Conservation (phyloP, 2,797 vertebrate genomes). For the Betta splendens region DNA sequence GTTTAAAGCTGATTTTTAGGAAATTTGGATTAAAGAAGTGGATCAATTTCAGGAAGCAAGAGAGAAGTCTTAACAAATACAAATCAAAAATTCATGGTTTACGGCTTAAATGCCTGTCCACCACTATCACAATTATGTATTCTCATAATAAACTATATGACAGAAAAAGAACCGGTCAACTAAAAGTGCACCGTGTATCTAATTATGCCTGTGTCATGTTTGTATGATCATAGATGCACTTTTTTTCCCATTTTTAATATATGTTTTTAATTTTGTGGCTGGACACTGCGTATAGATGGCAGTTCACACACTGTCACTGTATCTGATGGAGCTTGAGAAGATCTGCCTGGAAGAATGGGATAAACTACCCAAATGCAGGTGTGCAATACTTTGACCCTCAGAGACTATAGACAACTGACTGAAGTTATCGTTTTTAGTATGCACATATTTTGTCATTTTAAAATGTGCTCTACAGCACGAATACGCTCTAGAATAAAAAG, state of each 20-base stretch:
- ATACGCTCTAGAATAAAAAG: too few species aligned
- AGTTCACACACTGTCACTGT: neutral
- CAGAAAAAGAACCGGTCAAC: too few species aligned
- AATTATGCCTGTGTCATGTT: neutral
- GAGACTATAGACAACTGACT: too few species aligned
- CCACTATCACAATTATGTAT: too few species aligned
- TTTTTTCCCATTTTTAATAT: too few species aligned
- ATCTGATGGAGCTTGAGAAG: neutral
- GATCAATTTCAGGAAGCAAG: neutral
- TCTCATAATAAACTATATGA: too few species aligned
- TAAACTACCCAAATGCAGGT: neutral
- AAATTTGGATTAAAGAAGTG: neutral
- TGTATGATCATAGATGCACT: neutral
- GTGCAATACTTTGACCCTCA: neutral
- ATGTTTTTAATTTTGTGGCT: neutral
- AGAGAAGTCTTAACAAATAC: neutral
- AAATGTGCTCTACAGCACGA: too few species aligned
- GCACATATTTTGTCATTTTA: too few species aligned
- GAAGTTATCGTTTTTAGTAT: too few species aligned
- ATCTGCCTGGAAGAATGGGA: neutral
- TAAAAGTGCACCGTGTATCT: too few species aligned
- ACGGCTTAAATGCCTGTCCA: too few species aligned
- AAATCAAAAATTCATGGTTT: too few species aligned
- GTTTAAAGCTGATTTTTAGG: neutral
- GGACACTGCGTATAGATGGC: neutral